Evolutionary conservation across 2,797 vertebrate genomes (phyloP).

Genomic region (Xerus rutilus): DNA sequence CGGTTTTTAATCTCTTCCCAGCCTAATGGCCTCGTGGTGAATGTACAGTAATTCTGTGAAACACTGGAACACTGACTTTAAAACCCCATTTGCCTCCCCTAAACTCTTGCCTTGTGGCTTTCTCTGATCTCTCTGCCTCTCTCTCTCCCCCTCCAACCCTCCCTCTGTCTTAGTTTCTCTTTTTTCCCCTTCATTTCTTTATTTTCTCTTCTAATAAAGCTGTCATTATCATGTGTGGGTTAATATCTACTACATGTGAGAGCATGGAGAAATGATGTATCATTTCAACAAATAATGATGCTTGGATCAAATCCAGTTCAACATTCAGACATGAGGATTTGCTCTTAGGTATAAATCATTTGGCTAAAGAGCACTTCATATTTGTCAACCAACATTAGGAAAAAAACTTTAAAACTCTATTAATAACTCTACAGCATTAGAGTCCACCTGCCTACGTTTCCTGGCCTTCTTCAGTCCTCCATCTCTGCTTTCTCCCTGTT

Average conservation of each 20-base stretch:
- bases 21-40: not conserved
- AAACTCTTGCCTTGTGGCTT: not conserved
- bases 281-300: constrained; percentile 49
- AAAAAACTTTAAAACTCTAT: not conserved
- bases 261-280: not conserved
- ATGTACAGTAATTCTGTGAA: not conserved
- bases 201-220: constrained; percentile 54
- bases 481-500: rapidly evolving
- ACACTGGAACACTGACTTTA: not conserved
- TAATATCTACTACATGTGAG: not conserved
- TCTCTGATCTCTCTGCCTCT: not conserved
- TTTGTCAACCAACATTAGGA: not conserved
- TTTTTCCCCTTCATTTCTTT: not conserved
- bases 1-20: not conserved
- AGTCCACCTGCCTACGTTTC: not conserved
- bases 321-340: not conserved
- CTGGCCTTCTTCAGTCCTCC: not conserved
- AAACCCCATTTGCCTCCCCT: not conserved
- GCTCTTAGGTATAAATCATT: not conserved
- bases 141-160: not conserved
- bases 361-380: constrained; percentile 12
- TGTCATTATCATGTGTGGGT: not conserved
- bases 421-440: too few relatives aligned
- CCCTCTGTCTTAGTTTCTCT: not conserved
- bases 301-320: constrained; percentile 56